A percentile compares a stretch with the other conserved stretches of the same genome.
Evolutionary conservation across 2,113 vertebrate genomes (phyloP).

Genomic region (Zosterops hypoxanthus): DNA sequence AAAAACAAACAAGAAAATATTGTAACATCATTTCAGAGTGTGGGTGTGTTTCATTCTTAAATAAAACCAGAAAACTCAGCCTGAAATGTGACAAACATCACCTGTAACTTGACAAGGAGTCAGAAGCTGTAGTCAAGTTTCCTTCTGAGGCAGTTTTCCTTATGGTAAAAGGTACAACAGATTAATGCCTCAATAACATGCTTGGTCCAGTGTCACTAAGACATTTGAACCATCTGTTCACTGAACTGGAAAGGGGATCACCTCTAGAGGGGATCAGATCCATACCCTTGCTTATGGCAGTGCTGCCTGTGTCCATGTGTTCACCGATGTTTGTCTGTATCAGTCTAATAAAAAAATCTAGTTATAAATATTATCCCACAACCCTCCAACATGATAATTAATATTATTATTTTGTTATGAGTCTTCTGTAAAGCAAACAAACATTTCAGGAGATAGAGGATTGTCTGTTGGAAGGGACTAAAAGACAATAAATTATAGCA

Average conservation of each 20-base stretch:
- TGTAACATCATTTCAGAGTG: not conserved
- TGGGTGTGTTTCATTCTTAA: not conserved
- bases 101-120: not conserved
- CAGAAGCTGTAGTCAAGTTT: not conserved
- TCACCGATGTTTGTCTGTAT: not conserved
- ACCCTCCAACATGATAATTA: not conserved
- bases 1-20: not conserved
- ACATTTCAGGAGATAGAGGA: not conserved
- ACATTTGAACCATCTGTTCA: not conserved
- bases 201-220: not conserved
- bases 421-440: not conserved
- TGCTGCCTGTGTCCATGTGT: not conserved
- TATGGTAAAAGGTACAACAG: not conserved
- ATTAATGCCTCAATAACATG: not conserved
- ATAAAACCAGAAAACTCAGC: not conserved
- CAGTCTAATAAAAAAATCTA: not conserved
- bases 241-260: not conserved
- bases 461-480: not conserved
- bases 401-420: not conserved
- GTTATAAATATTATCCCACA: not conserved
- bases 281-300: not conserved
- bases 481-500: not conserved
- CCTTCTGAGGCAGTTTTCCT: not conserved
- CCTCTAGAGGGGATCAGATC: not conserved
- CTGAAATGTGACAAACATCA: not conserved